Evolutionary conservation across 2,888 invertebrate genomes (phyloP).

Genomic region (Troides oblongomaculatus): DNA sequence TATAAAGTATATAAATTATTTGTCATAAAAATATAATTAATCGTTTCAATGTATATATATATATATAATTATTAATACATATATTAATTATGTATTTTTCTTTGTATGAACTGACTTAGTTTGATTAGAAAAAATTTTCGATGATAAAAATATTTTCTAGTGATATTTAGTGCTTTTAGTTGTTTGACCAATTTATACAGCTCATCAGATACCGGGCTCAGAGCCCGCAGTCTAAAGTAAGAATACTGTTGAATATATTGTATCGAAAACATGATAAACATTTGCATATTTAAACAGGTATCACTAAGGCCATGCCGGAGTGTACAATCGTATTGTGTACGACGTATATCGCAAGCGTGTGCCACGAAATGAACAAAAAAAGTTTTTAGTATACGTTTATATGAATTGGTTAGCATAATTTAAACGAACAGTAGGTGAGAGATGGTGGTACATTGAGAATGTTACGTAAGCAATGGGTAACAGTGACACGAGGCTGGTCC

Average conservation of each 20-base stretch:
- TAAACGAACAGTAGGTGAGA: slow-evolving; percentile 22
- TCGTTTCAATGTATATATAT: too few species aligned
- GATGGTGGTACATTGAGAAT: slow-evolving; percentile 44
- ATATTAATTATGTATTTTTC: too few species aligned
- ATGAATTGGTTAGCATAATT: slow-evolving; percentile 18
- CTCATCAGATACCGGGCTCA: too few species aligned
- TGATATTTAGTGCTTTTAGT: too few species aligned
- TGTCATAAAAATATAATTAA: too few species aligned
- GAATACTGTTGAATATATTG: background rate
- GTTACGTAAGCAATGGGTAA: slow-evolving; percentile 61
- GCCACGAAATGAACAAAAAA: slow-evolving; percentile 6
- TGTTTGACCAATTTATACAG: too few species aligned
- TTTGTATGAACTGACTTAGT: too few species aligned
- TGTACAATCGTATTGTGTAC: slow-evolving; percentile 17
- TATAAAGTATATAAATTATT: too few species aligned
- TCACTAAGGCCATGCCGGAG: slow-evolving; percentile 14
- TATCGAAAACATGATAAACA: background rate
- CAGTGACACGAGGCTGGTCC: slow-evolving; percentile 56
- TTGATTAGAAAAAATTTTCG: too few species aligned
- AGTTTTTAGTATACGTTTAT: slow-evolving; percentile 1
- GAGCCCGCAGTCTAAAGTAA: too few species aligned
- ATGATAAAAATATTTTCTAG: too few species aligned
- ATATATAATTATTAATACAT: too few species aligned
- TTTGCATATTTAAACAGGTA: slow-evolving; percentile 18
- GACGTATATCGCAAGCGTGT: slow-evolving; percentile 9